Conservation (phyloP, 2,113 vertebrate species). For the Equus quagga region DNA sequence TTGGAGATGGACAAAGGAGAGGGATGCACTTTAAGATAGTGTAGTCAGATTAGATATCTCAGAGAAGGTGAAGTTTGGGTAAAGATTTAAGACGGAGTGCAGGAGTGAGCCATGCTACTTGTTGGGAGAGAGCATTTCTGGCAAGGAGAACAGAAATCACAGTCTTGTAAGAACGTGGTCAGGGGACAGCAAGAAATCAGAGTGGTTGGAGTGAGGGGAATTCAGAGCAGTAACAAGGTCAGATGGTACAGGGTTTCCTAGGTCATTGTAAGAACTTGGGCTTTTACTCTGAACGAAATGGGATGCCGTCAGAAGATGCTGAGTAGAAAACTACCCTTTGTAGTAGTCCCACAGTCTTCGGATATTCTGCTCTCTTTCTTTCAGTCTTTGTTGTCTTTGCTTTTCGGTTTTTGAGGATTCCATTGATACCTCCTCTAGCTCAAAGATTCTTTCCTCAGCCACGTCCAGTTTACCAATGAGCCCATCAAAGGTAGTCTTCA, state of each 20-base stretch:
- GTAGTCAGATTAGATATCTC: background rate
- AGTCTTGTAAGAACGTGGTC: background rate
- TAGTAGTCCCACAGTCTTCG: background rate
- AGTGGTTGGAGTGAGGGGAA: background rate
- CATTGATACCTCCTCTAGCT: background rate
- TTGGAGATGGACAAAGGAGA: background rate
- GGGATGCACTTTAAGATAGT: background rate
- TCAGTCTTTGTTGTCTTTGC: background rate
- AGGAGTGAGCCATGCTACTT: background rate
- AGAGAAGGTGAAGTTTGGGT: background rate
- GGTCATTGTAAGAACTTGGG: background rate
- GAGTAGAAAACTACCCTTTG: background rate
- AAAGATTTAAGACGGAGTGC: background rate
- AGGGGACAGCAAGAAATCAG: background rate
- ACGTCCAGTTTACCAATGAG: background rate
- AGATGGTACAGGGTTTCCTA: background rate
- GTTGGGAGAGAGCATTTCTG: background rate
- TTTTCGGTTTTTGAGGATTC: background rate
- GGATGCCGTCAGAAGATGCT: background rate
- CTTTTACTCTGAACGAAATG: background rate
- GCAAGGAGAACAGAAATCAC: background rate
- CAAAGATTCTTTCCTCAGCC: background rate
- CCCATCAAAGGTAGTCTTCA: background rate
- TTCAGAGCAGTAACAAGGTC: background rate
- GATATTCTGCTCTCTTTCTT: background rate